Base-by-base conservation (phyloP, 2,888 invertebrate genomes). In the Ethmia dodecea region DNA sequence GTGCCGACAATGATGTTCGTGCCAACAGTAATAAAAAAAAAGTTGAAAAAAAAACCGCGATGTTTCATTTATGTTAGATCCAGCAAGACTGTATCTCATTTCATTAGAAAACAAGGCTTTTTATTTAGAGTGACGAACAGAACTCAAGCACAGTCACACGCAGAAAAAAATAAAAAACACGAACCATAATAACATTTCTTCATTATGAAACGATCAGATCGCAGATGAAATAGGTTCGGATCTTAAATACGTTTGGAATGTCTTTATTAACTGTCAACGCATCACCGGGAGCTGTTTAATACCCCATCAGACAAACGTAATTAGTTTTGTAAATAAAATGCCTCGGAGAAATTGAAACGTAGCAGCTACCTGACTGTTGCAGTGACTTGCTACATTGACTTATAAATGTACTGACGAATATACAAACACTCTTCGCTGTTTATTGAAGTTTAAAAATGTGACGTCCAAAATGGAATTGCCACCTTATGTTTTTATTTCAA, bases 321-420 rank as follows among this genome's bases (percentile, higher is more conserved):
- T 86, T 86, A 86, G 78, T 86, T 86, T 86, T 84, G 78, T 86
- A 83, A 81, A 86, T 86, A 83, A 83, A 84, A 83, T 84, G 75
- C 80, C 77, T 75, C 67, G 54, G 65, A 76, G 79, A 80, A 81
- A 86, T 84, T 86, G 84, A 86, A 86, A 81, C 83, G 81, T 78
- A 69, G 55, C 62, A 55, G 78, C 79, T 83, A 81, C 84, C 77
- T 80, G 76, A 67, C 63, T 64, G 63, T 57, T 60, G 68, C 45
- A 63, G 74, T 81, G 86, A 83, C 81, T 83, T 79, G 84, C 79
- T 66, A 66, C 66, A 75, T 75, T 67, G 62, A 49, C 60, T 64
- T 64, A 61, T 59, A 60, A 59, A 56, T 52, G 64, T 67, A 70
- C 59, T 50, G 55, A n/a, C n/a, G n/a, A n/a, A n/a, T n/a, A n/a